Percentiles rank a stretch among this genome's conserved stretches.
These are phyloP conservation scores for Brachionus manjavacas DNA, from an alignment of 1,140 invertebrate species.

Conservation along the genomic window DNA sequence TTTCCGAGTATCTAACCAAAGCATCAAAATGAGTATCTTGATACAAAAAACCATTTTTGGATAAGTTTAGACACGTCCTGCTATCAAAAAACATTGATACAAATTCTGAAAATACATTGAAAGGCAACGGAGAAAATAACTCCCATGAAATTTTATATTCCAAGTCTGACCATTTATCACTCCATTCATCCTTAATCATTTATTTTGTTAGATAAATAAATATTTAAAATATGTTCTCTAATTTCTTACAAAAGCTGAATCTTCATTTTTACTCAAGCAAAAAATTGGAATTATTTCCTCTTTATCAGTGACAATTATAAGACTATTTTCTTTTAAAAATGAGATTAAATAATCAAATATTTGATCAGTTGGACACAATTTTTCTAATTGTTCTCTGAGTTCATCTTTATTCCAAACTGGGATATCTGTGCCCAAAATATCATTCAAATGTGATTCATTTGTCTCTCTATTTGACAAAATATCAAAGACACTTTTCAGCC, in stretches of 20 bases:
- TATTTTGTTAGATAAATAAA: too few species aligned
- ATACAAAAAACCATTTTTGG: neutral
- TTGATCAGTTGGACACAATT: neutral
- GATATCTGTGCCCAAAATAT: neutral
- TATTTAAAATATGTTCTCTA: too few species aligned
- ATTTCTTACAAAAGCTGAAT: neutral
- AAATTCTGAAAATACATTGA: neutral
- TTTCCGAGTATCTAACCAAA: neutral
- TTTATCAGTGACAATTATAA: neutral
- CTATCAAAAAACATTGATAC: neutral
- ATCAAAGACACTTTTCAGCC: neutral
- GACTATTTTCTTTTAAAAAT: neutral
- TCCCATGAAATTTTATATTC: slow-evolving; percentile 27
- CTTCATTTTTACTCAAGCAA: neutral
- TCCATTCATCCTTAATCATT: neutral
- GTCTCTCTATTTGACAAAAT: neutral
- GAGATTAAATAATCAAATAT: neutral
- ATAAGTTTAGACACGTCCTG: neutral
- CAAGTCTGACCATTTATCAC: neutral
- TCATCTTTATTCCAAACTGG: neutral
- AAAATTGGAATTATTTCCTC: neutral
- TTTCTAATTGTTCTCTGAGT: neutral
- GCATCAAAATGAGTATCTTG: neutral
- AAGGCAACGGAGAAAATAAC: neutral
- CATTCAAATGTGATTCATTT: neutral